phyloP scores from a whole-genome alignment of 2,797 vertebrate species.

The Microctenopoma stevenorrisi region DNA sequence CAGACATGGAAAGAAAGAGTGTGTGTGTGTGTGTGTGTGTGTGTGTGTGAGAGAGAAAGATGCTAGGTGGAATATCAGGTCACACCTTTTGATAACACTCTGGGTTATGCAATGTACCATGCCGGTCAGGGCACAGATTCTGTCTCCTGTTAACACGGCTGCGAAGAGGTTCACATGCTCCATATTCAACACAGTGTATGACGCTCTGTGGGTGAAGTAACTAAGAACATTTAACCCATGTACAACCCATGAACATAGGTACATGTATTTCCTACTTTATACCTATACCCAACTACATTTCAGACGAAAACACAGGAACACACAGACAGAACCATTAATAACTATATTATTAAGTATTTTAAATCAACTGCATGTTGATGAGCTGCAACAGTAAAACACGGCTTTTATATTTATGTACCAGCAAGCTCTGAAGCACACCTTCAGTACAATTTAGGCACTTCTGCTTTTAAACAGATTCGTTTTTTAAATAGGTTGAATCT shows the following conservation, averaged over 20 bases:
- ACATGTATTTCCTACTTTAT: not conserved
- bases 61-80: constrained; percentile 67
- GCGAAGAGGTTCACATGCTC: not conserved
- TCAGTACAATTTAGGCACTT: not conserved
- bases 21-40: constrained; percentile 3
- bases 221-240: not conserved
- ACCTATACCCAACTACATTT: not conserved
- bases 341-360: not conserved
- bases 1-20: not conserved
- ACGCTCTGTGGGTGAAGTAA: not conserved
- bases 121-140: constrained; percentile 49
- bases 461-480: not conserved
- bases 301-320: not conserved
- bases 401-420: not conserved
- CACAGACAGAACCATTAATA: not conserved
- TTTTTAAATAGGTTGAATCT: not conserved
- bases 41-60: constrained; percentile 16
- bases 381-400: not conserved
- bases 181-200: not conserved
- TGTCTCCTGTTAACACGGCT: constrained; percentile 19
- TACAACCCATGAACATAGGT: not conserved
- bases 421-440: not conserved
- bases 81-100: constrained; percentile 75
- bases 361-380: not conserved
- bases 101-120: constrained; percentile 57